Conservation (phyloP, 2,797 vertebrate species). For the Argentina silus region DNA sequence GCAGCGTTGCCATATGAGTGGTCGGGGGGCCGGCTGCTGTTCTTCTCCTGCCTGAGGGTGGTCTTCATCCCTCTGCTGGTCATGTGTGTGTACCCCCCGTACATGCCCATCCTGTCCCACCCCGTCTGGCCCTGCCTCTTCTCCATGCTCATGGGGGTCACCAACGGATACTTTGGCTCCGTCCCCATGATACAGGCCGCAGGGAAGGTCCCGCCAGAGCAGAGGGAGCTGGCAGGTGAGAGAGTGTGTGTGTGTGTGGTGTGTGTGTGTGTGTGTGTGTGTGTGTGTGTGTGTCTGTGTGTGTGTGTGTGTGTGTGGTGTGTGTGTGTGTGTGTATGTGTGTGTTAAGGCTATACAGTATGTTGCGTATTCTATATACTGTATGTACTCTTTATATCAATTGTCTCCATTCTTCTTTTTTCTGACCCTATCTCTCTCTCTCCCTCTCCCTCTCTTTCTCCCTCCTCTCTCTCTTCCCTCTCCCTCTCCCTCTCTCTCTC, state of each 20-base stretch:
- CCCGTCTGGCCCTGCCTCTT: conserved; percentile 97
- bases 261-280: background rate
- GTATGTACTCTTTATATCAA: background rate
- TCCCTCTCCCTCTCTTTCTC: background rate
- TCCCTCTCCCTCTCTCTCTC: background rate
- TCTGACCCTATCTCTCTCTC: background rate
- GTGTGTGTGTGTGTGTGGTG: background rate
- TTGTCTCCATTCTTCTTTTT: background rate
- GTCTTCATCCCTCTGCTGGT: conserved; percentile 97
- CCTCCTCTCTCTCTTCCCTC: background rate
- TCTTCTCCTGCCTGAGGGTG: conserved; percentile 90
- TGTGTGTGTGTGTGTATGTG: background rate
- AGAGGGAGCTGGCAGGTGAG: conserved; percentile 95
- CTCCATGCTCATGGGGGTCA: conserved; percentile 97
- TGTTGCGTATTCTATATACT: no score
- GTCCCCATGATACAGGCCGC: conserved; percentile 98
- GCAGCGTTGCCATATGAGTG: conserved; percentile 93
- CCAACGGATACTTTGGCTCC: conserved; percentile 95
- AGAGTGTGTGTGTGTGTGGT: background rate
- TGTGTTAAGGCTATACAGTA: background rate
- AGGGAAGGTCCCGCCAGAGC: conserved; percentile 89
- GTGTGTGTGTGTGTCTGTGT: background rate
- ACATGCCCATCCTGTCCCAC: conserved; percentile 85
- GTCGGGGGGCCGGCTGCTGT: conserved; percentile 88
- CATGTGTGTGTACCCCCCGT: conserved; percentile 91